Evolutionary conservation across 2,888 invertebrate species (phyloP).

Genomic region (Erebia palarica): DNA sequence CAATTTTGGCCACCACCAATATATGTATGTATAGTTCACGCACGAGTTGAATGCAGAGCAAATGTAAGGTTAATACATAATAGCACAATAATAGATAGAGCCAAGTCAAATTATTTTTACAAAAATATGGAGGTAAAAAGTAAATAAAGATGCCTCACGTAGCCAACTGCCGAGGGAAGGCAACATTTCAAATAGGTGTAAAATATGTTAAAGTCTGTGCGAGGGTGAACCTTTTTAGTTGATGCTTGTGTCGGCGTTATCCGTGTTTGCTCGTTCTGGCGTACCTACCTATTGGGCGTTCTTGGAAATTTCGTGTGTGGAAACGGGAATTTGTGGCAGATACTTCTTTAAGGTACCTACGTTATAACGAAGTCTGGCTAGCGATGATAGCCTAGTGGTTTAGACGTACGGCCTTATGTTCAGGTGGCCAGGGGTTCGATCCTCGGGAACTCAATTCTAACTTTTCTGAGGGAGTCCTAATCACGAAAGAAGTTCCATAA

Average conservation of each 20-base stretch:
- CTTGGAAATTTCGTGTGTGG: conserved; percentile 26
- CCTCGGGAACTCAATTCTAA: no score
- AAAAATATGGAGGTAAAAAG: not conserved
- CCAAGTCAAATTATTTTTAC: no score
- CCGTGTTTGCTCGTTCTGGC: conserved; percentile 43
- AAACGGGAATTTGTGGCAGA: conserved; percentile 14
- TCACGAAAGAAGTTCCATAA: no score
- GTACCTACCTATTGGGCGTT: conserved; percentile 22
- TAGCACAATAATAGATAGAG: no score
- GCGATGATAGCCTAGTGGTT: no score
- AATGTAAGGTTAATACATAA: no score
- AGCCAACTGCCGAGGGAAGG: not conserved
- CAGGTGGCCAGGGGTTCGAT: no score
- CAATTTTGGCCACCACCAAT: no score
- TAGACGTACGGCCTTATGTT: no score
- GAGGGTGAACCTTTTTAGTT: conserved; percentile 45
- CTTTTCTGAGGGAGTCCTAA: no score
- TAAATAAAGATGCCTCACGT: conserved; percentile 3
- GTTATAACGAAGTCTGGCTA: not conserved
- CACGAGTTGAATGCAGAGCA: no score
- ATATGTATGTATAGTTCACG: no score
- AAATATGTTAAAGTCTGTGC: conserved; percentile 35
- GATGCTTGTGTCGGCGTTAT: conserved; percentile 45
- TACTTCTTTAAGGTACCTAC: conserved; percentile 13
- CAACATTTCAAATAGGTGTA: conserved; percentile 36